Evolutionary conservation across 2,797 vertebrate genomes (phyloP), one percentile per base, ranked within the genome.

Genomic region (Telmatherina bonti): DNA sequence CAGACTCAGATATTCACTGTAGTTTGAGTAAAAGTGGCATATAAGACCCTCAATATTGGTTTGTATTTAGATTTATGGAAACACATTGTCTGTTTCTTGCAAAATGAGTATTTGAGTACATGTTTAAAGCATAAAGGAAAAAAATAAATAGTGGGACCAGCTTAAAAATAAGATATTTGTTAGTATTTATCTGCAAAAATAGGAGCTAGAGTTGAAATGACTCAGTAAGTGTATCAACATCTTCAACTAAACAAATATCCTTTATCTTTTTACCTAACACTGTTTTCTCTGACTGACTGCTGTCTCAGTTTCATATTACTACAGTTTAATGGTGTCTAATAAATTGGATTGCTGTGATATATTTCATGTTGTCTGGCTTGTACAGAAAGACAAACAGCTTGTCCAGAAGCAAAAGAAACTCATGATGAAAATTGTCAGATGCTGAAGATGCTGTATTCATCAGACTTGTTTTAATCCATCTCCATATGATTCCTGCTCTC

Each of bases 331-430:
- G 62, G 30, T 53, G 38, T 76, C 45, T 67, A 62, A 80, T 72
- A 47, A 72, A 79, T 85, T 52, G 45, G 65, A 79, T 85, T 36
- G 59, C 74, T 69, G 59, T 75, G 67, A 86, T 78, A 24, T 73
- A 68, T 83, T 94, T 91, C 94, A 92, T 15, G 24, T 90, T 91
- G 92, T 93, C 95, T 94, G 92, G 92, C 95, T 95, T 94, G 76
- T 78, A 94, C 92, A 92, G 94, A 92, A 94, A 95, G 96, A 95
- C 95, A 95, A 95, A 94, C 94, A 92, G 92, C 93, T 91, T 92
- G 95, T 96, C 96, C 95, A 92, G 95, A 94, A 94, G 94, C 93
- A 94, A 95, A 96, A 96, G 96, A 96, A 96, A 96, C 95, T 91
- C 91, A 74, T 80, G 92, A 94, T 93, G 88, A 58, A 45, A 55